Conservation (phyloP, 2,797 vertebrate genomes). For the Pogonophryne albipinna region DNA sequence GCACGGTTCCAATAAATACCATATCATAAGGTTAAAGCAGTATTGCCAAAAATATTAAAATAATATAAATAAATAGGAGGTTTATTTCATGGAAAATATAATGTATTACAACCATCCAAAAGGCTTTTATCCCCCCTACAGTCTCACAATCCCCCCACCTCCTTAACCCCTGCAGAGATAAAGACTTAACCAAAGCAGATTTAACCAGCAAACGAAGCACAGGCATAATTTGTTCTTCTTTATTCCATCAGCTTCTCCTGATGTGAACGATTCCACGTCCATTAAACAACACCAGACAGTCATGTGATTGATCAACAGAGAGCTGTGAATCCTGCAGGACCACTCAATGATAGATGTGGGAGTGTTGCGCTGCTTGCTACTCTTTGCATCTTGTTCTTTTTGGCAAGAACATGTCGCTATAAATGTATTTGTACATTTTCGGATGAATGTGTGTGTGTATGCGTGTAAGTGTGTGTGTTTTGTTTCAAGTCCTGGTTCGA, state of each 20-base stretch:
- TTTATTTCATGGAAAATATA: background rate
- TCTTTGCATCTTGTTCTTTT: constrained; percentile 39
- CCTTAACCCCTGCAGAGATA: constrained; percentile 1
- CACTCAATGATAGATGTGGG: constrained; percentile 40
- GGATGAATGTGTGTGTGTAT: constrained; percentile 8
- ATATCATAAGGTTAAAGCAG: background rate
- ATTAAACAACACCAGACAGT: constrained; percentile 41
- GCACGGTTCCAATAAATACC: constrained; percentile 1
- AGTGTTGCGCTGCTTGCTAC: constrained; percentile 11
- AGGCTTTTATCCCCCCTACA: background rate
- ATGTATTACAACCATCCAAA: background rate
- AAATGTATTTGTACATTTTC: constrained; percentile 37
- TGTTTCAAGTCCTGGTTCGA: constrained; percentile 62
- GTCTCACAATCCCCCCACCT: background rate
- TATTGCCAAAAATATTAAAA: constrained; percentile 11
- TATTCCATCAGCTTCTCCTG: constrained; percentile 21
- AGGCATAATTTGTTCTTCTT: constrained; percentile 30
- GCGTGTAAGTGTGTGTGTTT: constrained; percentile 7
- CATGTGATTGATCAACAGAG: constrained; percentile 21
- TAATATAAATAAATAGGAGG: background rate
- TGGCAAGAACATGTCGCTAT: constrained; percentile 1
- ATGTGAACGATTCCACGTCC: constrained; percentile 13
- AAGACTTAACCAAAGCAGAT: constrained; percentile 23
- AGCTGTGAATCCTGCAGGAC: constrained; percentile 49
- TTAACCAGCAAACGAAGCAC: constrained; percentile 17